Evolutionary conservation across 2,113 vertebrate genomes (phyloP), one percentile per base, ranked within the genome.

Genomic region (Ctenomys sociabilis): DNA sequence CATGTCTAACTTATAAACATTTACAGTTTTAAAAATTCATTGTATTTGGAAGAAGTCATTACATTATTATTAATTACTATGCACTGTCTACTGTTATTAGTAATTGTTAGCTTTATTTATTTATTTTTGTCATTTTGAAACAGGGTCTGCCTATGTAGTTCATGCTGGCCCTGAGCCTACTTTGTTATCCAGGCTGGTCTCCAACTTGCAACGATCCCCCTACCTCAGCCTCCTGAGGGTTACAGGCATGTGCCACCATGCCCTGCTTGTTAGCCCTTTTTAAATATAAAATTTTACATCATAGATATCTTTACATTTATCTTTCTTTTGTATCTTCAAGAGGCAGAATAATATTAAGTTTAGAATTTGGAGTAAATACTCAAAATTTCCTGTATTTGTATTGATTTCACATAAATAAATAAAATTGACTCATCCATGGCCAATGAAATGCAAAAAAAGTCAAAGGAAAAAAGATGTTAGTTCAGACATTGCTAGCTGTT

Each of bases 331-430:
- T 88, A 75, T 73, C 81, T 61, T 35, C 16, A 80, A 14, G 32
- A 82, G 49, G 61, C 30, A 54, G 11, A 88, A 13, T 85, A 91
- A 68, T 77, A 70, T 4, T 11, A 16, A 91, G 30, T 85, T 94
- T 81, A 80, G 57, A 91, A 61, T 63, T 81, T 91, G 40, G 12
- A 68, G 40, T 72, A 30, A 61, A 35, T 63, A 59, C 78, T 37
- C 85, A 73, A 75, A 88, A 73, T 78, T 68, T 90, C 61, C 17
- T 80, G 85, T 73, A 85, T 85, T 75, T 82, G 28, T 52, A 40
- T 54, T 59, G 52, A 72, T 93, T 32, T 94, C 93, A 2, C 64
- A 95, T 40, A 64, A 3, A 77, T 84, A 96, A 86, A n/a, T 57
- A 95, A 37, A 22, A 92, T 90, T 61, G 96, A 95, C 88, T 81